Evolutionary conservation across 2,113 vertebrate species (phyloP), one percentile per base, ranked within the genome.

Genomic region (Caranx melampygus): DNA sequence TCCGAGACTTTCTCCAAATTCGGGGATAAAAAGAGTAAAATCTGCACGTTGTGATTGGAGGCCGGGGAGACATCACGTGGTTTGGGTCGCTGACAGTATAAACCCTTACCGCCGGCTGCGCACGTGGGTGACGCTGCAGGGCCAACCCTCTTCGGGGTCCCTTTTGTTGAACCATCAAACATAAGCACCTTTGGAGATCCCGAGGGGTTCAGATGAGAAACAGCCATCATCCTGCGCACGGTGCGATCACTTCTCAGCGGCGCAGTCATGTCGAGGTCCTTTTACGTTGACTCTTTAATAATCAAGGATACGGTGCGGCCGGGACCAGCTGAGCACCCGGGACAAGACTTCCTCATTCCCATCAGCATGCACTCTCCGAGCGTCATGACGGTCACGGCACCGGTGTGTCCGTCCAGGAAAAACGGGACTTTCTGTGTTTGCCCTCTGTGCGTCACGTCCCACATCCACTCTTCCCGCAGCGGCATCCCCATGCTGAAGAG

Each of bases 231-330:
- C 89, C 37, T 75, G 71, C 76, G 42, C 90, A 79, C 76, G 58
- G 77, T 82, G 61, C 77, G 75, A 70, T 59, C 64, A 72, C 76
- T 42, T 54, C 60, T 76, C 83, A 73, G 69, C 88, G 42, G 55
- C 79, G 64, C 89, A 89, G 61, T 75, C 93, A 99, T 99, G 98
- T 99, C 98, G 79, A 96, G 97, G 81, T 99, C 98, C 75, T 99
- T 99, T 93, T 99, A 99, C 87, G 98, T 99, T 21, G 98, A 99
- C 86, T 99, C 98, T 79, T 94, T 99, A 87, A 99, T 99, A 86
- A 95, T 99, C 94, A 99, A 99, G 94, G 98, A 99, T 78, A 92
- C 96, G n/a, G 95, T 95, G 61, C 92, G 97, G 87, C 95, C 96
- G 7, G 92, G 94, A 74, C 94, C 95, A 3, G 88, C 94, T 51